A percentile compares a stretch with the other conserved stretches of the same genome.
Evolutionary conservation across 1,140 invertebrate genomes (phyloP).

Genomic region (Hypsibius dujardini): DNA sequence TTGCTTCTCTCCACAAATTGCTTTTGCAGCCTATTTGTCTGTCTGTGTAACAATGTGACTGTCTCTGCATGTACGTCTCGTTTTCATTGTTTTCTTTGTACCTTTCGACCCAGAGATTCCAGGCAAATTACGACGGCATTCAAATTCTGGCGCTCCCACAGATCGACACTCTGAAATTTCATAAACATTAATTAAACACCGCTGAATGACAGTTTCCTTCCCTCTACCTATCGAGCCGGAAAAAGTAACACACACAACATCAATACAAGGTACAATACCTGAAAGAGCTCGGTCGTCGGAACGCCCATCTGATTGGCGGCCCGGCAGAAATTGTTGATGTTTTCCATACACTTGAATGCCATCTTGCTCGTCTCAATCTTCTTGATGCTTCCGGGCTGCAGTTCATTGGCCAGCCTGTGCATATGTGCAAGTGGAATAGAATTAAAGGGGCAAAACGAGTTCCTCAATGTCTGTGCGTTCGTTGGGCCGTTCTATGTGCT

Average conservation of each 20-base stretch:
- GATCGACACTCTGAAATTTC: conserved; percentile 39
- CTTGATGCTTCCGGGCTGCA: conserved; percentile 50
- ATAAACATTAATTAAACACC: conserved; percentile 19
- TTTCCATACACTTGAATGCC: conserved; percentile 98
- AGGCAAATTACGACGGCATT: conserved; percentile 85
- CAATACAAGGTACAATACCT: conserved; percentile 34
- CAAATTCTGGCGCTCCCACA: conserved; percentile 85
- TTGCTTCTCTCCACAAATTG: no score
- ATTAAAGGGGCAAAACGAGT: no score
- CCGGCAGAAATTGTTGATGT: conserved; percentile 82
- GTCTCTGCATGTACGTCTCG: no score
- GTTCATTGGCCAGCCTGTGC: conserved; percentile 29
- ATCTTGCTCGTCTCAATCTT: conserved; percentile 65
- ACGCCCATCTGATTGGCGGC: conserved; percentile 71
- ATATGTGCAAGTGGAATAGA: not conserved
- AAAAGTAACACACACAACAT: not conserved
- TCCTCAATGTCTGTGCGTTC: no score
- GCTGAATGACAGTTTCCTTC: not conserved
- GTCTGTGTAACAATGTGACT: no score
- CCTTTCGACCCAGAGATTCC: conserved; percentile 82
- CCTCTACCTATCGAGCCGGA: not conserved
- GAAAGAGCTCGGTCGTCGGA: conserved; percentile 81
- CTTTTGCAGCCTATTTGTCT: no score
- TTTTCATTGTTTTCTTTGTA: conserved; percentile 31
- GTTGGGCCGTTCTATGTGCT: no score